These are phyloP conservation scores for Aramus guarauna DNA, from an alignment of 2,113 vertebrate genomes.

Conservation along the genomic window DNA sequence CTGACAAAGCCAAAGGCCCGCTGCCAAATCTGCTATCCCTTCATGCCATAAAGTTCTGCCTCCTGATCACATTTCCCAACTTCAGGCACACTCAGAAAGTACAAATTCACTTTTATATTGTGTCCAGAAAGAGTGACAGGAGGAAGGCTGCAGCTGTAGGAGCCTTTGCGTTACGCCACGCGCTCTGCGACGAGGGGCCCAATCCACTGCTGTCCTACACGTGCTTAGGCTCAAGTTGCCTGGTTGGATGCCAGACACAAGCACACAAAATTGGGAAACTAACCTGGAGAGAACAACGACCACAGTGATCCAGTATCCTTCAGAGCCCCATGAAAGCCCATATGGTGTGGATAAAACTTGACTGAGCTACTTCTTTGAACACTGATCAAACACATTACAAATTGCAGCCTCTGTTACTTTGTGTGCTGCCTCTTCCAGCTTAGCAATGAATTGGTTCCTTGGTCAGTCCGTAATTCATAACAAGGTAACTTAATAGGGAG, in stretches of 20 bases:
- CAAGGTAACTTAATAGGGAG: background rate
- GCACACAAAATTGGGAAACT: background rate
- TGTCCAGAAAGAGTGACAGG: background rate
- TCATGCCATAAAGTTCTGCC: background rate
- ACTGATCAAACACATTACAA: background rate
- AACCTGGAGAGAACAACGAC: background rate
- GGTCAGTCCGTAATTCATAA: background rate
- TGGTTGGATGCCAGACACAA: background rate
- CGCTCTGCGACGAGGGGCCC: background rate
- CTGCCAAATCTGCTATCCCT: background rate
- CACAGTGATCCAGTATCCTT: background rate
- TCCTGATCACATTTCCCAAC: background rate
- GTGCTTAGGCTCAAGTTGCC: background rate
- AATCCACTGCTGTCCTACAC: background rate
- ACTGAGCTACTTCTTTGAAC: background rate
- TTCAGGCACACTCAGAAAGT: background rate
- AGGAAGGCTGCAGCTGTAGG: background rate
- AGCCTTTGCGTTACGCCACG: rapidly evolving
- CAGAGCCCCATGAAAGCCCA: background rate
- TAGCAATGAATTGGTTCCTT: background rate
- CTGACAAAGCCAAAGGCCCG: background rate
- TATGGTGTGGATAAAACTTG: background rate
- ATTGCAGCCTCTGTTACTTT: background rate
- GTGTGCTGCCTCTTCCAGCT: background rate
- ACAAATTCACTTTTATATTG: background rate